phyloP scores from a whole-genome alignment of 2,797 vertebrate species.

The Lithobates sylvaticus region DNA sequence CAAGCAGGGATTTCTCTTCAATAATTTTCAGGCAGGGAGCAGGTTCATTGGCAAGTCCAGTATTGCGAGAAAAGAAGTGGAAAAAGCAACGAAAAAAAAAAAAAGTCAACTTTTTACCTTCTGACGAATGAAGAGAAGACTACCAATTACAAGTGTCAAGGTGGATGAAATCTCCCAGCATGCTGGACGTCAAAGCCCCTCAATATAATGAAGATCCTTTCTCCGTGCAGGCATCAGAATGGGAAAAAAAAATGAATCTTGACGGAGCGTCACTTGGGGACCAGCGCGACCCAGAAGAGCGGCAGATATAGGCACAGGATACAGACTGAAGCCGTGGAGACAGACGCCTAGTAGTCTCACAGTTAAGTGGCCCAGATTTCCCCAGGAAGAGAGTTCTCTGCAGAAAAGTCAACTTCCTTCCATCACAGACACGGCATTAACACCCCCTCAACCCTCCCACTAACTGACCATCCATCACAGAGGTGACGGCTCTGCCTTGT shows the following conservation, averaged over 20 bases:
- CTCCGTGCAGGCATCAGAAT: not conserved
- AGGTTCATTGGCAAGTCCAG: too few relatives aligned
- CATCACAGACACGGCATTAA: not conserved
- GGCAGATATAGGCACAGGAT: not conserved
- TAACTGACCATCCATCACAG: too few relatives aligned
- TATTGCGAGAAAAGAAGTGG: too few relatives aligned
- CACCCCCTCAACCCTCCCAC: too few relatives aligned
- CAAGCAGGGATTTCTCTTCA: too few relatives aligned
- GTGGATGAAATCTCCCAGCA: not conserved
- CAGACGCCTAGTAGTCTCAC: conserved; percentile 22
- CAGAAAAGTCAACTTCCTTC: not conserved
- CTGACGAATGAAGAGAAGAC: not conserved
- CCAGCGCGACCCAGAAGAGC: not conserved
- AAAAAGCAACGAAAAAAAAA: too few relatives aligned
- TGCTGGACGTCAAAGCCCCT: not conserved
- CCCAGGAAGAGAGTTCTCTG: conserved; percentile 22
- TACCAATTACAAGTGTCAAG: not conserved
- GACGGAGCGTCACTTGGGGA: not conserved
- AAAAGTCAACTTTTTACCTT: not conserved
- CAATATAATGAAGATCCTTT: too few relatives aligned
- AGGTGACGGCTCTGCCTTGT: not conserved
- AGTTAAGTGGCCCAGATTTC: conserved; percentile 18
- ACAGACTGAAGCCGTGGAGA: not conserved
- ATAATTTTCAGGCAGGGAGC: too few relatives aligned
- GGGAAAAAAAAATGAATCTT: too few relatives aligned